A percentile compares a stretch with the other conserved stretches of the same genome.
phyloP scores from a whole-genome alignment of 2,888 invertebrate species.

The Cataglyphis livida region DNA sequence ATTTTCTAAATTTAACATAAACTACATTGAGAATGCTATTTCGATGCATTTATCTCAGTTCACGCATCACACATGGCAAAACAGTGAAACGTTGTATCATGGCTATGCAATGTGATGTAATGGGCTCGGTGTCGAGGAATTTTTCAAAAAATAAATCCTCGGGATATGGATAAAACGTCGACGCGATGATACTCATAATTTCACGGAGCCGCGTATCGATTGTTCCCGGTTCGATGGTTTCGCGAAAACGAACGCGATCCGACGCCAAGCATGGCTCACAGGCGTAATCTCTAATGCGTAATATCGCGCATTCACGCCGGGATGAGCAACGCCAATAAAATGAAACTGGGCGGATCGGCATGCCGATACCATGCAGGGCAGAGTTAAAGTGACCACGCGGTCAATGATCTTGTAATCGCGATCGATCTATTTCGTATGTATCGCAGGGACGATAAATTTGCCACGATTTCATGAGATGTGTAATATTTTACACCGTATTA shows the following conservation, averaged over 20 bases:
- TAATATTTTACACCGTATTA: slow-evolving; percentile 67
- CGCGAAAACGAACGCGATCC: slow-evolving; percentile 66
- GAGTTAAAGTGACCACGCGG: slow-evolving; percentile 50
- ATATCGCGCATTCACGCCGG: slow-evolving; percentile 71
- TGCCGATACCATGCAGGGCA: slow-evolving; percentile 8
- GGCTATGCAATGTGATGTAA: slow-evolving; percentile 49
- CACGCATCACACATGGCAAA: slow-evolving; percentile 34
- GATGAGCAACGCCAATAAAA: slow-evolving; percentile 72
- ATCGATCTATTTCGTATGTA: slow-evolving; percentile 62
- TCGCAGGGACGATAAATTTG: slow-evolving; percentile 57
- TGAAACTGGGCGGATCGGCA: slow-evolving; percentile 55
- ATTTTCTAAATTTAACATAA: slow-evolving; percentile 9
- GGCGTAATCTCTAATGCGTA: slow-evolving; percentile 75
- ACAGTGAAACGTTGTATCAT: slow-evolving; percentile 48
- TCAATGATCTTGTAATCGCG: slow-evolving; percentile 68
- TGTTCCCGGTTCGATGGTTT: slow-evolving; percentile 64
- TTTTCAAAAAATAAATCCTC: slow-evolving; percentile 71
- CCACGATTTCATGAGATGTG: slow-evolving; percentile 63
- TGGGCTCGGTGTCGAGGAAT: slow-evolving; percentile 53
- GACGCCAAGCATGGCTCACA: slow-evolving; percentile 52
- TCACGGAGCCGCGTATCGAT: slow-evolving; percentile 67
- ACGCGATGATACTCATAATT: slow-evolving; percentile 69
- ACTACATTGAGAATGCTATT: slow-evolving; percentile 8
- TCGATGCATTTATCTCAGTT: slow-evolving; percentile 41
- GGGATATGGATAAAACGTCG: slow-evolving; percentile 68